Percentiles rank a stretch among this genome's conserved stretches.
Evolutionary conservation across 2,113 vertebrate species (phyloP).

Genomic region (Otocyon megalotis): DNA sequence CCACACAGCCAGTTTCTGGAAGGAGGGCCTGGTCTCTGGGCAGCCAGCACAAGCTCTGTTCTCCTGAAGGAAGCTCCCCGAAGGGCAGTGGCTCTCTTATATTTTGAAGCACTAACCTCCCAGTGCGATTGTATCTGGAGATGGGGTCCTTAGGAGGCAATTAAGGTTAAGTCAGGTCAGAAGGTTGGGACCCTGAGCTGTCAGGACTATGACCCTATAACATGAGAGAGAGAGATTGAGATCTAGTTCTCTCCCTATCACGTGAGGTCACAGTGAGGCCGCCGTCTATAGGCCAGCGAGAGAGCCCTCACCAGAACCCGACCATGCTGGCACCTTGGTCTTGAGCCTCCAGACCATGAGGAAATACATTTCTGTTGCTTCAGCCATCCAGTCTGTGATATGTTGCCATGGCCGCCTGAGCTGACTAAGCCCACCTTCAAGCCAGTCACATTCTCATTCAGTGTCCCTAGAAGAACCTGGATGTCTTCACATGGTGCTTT

Average conservation of each 20-base stretch:
- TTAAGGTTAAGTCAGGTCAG: background rate
- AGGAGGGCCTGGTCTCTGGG: background rate
- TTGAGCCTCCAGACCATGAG: background rate
- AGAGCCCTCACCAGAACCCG: background rate
- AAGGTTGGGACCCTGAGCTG: background rate
- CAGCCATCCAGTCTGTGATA: background rate
- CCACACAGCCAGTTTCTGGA: background rate
- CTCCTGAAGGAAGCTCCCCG: background rate
- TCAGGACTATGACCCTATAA: background rate
- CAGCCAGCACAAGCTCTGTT: background rate
- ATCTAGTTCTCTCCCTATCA: background rate
- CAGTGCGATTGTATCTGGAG: background rate
- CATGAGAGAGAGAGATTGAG: background rate
- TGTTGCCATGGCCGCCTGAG: background rate
- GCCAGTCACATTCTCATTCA: background rate
- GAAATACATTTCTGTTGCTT: background rate
- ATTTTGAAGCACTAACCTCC: too few relatives aligned
- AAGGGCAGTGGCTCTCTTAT: background rate
- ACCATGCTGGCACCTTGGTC: background rate
- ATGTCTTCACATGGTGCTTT: background rate
- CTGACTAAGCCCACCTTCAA: background rate
- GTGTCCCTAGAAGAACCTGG: background rate
- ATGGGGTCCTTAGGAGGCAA: background rate
- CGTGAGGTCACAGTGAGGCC: background rate
- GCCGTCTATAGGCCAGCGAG: background rate